A percentile compares a stretch with the other conserved stretches of the same genome.
Conservation (phyloP, 2,113 vertebrate species). For the Onychostruthus taczanowskii region DNA sequence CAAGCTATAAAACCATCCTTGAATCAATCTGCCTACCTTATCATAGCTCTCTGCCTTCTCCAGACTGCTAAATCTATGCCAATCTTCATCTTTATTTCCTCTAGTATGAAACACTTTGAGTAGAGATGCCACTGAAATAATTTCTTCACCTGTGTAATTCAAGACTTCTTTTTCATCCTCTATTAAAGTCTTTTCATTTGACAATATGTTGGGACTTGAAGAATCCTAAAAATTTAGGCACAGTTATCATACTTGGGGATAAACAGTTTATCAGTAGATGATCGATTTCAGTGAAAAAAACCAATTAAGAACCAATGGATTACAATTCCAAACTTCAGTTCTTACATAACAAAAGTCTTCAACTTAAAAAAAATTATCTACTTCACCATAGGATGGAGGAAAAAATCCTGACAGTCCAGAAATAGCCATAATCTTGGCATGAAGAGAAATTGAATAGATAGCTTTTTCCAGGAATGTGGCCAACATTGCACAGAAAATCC, state of each 20-base stretch:
- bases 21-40: slow-evolving; percentile 68
- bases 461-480: background rate
- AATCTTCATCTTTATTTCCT: slow-evolving; percentile 41
- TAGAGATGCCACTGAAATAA: slow-evolving; percentile 77
- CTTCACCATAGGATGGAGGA: background rate
- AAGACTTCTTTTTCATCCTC: slow-evolving; percentile 14
- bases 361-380: background rate
- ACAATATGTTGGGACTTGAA: background rate
- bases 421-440: background rate
- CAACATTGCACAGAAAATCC: background rate
- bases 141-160: background rate
- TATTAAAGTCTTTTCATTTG: background rate
- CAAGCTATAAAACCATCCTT: background rate
- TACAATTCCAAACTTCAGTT: background rate
- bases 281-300: background rate
- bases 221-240: slow-evolving; percentile 33
- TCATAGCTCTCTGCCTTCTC: slow-evolving; percentile 57
- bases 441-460: background rate
- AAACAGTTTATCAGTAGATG: background rate
- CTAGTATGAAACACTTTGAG: slow-evolving; percentile 74
- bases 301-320: background rate
- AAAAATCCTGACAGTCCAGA: background rate
- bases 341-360: background rate
- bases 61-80: slow-evolving; percentile 29
- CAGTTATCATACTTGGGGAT: background rate